phyloP scores from a whole-genome alignment of 2,888 invertebrate genomes.

The Salticus scenicus region DNA sequence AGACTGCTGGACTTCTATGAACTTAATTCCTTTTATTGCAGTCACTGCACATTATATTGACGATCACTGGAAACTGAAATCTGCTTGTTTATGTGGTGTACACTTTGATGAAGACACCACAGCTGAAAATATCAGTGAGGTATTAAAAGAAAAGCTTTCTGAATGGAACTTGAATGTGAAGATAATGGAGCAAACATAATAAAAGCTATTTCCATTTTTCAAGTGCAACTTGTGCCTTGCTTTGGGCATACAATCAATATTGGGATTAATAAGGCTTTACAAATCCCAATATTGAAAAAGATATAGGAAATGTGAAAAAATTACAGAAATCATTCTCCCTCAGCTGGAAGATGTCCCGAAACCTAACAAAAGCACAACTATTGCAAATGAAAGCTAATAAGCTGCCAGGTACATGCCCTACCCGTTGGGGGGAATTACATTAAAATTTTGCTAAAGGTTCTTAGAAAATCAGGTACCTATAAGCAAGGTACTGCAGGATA shows the following conservation, averaged over 20 bases:
- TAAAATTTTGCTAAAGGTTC: not conserved
- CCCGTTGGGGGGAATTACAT: not conserved
- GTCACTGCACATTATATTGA: slow-evolving; percentile 26
- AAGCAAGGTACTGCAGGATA: not conserved
- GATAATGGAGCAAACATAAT: slow-evolving; percentile 29
- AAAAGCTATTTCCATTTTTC: not conserved
- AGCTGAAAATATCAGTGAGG: not conserved
- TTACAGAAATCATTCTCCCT: slow-evolving; percentile 7
- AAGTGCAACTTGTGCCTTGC: slow-evolving; percentile 5
- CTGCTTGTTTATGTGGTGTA: not conserved
- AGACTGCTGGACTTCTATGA: slow-evolving; percentile 28
- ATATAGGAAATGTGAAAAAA: not conserved
- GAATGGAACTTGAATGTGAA: not conserved
- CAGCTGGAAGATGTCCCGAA: slow-evolving; percentile 9
- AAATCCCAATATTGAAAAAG: not conserved
- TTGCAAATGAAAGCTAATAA: not conserved
- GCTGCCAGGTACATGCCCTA: slow-evolving; percentile 7
- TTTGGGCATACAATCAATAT: slow-evolving; percentile 22
- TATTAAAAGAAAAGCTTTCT: not conserved
- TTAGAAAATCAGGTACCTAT: not conserved
- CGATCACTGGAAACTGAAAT: slow-evolving; percentile 18
- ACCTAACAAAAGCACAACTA: slow-evolving; percentile 6
- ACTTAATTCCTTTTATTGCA: slow-evolving; percentile 19
- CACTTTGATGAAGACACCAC: slow-evolving; percentile 8
- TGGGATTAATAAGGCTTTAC: not conserved